Conservation (phyloP, 2,888 invertebrate genomes). For the Rhimphoctona megacephalus region DNA sequence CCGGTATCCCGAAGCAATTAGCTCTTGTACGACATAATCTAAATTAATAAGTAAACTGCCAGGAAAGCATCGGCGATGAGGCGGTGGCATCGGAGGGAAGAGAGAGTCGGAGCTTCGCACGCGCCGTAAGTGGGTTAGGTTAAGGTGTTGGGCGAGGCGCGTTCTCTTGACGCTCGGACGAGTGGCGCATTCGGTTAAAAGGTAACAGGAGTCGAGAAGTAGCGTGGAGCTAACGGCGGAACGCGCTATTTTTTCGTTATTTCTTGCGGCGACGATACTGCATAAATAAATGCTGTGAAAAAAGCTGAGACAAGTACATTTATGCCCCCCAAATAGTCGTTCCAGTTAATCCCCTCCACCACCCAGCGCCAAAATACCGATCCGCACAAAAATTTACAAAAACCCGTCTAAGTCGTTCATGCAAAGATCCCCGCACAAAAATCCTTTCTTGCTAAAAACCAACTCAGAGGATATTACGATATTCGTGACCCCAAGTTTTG, state of each 20-base stretch:
- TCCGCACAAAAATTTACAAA: too few relatives aligned
- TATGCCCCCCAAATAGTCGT: too few relatives aligned
- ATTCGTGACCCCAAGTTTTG: too few relatives aligned
- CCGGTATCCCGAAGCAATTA: constrained; percentile 79
- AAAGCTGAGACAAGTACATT: too few relatives aligned
- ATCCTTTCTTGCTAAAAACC: too few relatives aligned
- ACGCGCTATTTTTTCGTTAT: neutral
- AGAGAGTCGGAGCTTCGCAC: constrained; percentile 5
- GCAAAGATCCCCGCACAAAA: too few relatives aligned
- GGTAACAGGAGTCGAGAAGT: constrained; percentile 80
- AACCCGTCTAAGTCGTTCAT: too few relatives aligned
- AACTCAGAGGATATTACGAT: too few relatives aligned
- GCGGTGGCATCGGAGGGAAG: constrained; percentile 73
- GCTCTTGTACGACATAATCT: constrained; percentile 83
- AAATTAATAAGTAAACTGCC: constrained; percentile 84
- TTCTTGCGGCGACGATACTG: neutral
- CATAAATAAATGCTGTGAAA: neutral
- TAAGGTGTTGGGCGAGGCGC: constrained; percentile 73
- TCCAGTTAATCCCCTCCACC: too few relatives aligned
- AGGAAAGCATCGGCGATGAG: constrained; percentile 78
- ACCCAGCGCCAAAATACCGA: too few relatives aligned
- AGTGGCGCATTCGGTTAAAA: constrained; percentile 82
- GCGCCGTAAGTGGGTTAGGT: constrained; percentile 79
- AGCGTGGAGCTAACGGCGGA: neutral
- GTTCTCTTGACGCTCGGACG: constrained; percentile 74